Base-by-base conservation (phyloP, 2,888 invertebrate genomes). In the Drosophila atripex region DNA sequence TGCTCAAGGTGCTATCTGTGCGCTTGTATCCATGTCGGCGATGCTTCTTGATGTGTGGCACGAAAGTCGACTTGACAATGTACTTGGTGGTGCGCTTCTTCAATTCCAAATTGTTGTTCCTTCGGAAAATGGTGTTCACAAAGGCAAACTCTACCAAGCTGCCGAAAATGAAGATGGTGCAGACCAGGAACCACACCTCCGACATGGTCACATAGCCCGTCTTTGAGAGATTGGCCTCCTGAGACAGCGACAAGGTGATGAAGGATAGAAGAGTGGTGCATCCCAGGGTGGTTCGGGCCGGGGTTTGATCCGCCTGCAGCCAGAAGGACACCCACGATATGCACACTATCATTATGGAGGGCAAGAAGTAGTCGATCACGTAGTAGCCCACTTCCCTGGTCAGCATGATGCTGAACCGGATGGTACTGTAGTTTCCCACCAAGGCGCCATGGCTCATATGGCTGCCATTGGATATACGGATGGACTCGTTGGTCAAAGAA, bases 321-420 rank as follows among this genome's bases (percentile, higher is more conserved):
- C 97, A 97, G 90, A 97, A 97, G 1, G 97, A 95, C 6, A 97
- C 96, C 97, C 97, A 97, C 0, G 97, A 97, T 84, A 96, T 96
- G 6, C 95, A 95, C 7, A 97, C 97, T 76, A 97, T 94, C 92
- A 97, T 94, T 92, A 97, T 96, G 9, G 97, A 97, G 4, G 97
- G 97, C 75, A 97, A 93, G 80, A 96, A 97, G 89, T 96, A 97
- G 86, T 97, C 97, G 94, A 97, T 95, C 70, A 97, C 93, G 88
- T 97, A 97, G 90, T 95, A 97, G 28, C 97, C 97, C 78, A 96
- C 95, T 92, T 96, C 96, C 16, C 96, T 93, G 2, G 95, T 94
- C 41, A 97, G 91, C 86, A 95, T 94, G 84, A 97, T 96, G 7
- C 95, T 95, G 85, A 97, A 96, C 52, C 94, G 94, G 32, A 96